phyloP scores from a whole-genome alignment of 37 sponge, comb jelly and placozoan species.

The Diacarnus erythraeanus region DNA sequence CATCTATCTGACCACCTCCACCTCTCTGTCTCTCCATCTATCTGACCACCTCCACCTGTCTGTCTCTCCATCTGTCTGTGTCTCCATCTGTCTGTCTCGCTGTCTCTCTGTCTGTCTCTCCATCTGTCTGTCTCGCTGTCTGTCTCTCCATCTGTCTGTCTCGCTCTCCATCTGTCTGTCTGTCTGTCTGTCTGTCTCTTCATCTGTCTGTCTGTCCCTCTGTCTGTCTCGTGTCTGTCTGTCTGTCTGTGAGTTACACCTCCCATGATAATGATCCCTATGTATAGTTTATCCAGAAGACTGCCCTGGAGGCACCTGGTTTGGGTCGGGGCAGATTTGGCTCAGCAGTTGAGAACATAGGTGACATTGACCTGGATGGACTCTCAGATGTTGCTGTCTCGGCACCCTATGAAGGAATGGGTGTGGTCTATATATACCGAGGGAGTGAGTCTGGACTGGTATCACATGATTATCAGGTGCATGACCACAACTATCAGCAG shows the following conservation, averaged over 20 bases:
- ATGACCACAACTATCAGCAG: not conserved
- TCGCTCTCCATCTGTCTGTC: no score
- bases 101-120: no score
- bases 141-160: no score
- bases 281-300: slow-evolving; percentile 14
- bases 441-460: slow-evolving; percentile 42
- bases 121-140: no score
- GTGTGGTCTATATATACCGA: slow-evolving; percentile 66
- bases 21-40: no score
- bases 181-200: no score
- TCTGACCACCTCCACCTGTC: no score
- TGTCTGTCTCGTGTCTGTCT: not conserved
- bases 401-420: slow-evolving; percentile 54
- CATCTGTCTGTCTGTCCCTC: no score
- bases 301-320: slow-evolving; percentile 1
- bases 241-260: no score
- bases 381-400: slow-evolving; percentile 66
- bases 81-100: no score
- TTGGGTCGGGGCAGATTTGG: slow-evolving; percentile 53
- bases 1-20: no score
- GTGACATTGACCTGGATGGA: slow-evolving; percentile 73
- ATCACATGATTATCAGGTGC: slow-evolving; percentile 34
- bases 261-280: not conserved
- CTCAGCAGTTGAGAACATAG: slow-evolving; percentile 47
- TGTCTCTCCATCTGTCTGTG: no score